These are phyloP conservation scores for Kuschelorhynchus macadamiae DNA, from an alignment of 2,888 invertebrate genomes.

Conservation along the genomic window DNA sequence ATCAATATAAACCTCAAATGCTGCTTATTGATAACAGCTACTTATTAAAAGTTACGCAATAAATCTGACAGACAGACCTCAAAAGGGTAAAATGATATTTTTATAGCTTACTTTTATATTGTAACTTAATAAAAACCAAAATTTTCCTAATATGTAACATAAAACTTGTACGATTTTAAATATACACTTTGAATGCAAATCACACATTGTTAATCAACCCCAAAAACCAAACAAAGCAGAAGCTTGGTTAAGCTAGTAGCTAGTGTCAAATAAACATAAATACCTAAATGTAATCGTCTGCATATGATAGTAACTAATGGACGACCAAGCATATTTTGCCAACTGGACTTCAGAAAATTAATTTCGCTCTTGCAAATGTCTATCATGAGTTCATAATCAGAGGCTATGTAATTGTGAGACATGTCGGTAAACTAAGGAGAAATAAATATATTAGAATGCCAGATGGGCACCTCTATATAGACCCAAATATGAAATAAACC, in stretches of 20 bases:
- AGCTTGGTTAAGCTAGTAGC: background rate
- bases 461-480: background rate
- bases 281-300: conserved; percentile 93
- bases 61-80: no score
- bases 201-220: no score
- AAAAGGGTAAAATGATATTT: no score
- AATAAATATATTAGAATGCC: conserved; percentile 13
- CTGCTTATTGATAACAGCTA: no score
- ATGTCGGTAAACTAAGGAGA: conserved; percentile 93
- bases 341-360: conserved; percentile 97
- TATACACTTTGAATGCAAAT: no score
- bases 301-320: conserved; percentile 94
- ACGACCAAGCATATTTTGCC: conserved; percentile 97
- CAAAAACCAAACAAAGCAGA: background rate
- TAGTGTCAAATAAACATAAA: conserved; percentile 14
- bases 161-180: no score
- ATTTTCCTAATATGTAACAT: no score
- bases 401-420: conserved; percentile 97
- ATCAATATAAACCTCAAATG: no score
- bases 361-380: conserved; percentile 98
- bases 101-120: no score
- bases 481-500: no score
- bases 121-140: no score
- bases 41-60: no score
- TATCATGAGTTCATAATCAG: conserved; percentile 97